Percentiles rank a stretch among this genome's conserved stretches.
Conservation (phyloP, 2,797 vertebrate genomes). For the Myotis findleyi region DNA sequence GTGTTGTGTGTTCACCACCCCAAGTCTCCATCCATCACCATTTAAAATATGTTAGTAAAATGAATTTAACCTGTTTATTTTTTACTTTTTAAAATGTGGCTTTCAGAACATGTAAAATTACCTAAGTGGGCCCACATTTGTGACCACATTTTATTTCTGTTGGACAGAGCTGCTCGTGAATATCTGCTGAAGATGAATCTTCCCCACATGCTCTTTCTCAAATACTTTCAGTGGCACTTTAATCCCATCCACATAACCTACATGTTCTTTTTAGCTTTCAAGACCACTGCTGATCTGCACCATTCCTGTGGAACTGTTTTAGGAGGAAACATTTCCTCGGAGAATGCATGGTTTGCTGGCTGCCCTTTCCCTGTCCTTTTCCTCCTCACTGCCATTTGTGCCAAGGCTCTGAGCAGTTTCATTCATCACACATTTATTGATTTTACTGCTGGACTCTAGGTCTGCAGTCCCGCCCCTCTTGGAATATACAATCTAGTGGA, state of each 20-base stretch:
- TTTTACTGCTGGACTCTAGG: neutral
- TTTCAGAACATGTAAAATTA: conserved; percentile 41
- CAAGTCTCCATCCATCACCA: neutral
- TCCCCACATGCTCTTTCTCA: neutral
- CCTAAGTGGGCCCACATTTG: neutral
- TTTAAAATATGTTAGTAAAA: neutral
- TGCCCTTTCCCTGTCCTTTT: neutral
- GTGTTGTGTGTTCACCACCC: neutral
- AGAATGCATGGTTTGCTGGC: neutral
- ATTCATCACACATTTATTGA: neutral
- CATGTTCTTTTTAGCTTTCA: neutral
- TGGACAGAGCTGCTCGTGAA: neutral
- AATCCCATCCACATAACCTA: neutral
- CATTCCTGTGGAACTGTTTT: neutral
- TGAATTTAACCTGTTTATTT: conserved; percentile 2
- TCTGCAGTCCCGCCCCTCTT: neutral
- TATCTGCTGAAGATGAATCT: neutral
- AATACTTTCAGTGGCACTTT: neutral
- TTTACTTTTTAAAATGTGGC: conserved; percentile 30
- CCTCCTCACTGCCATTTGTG: neutral
- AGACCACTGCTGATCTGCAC: neutral
- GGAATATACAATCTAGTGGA: neutral
- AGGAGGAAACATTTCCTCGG: neutral
- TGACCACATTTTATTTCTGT: neutral
- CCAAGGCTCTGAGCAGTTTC: conserved; percentile 14